These are phyloP conservation scores for Caenorhabditis sp. DNA, from an alignment of 2,888 invertebrate genomes.

Conservation along the genomic window DNA sequence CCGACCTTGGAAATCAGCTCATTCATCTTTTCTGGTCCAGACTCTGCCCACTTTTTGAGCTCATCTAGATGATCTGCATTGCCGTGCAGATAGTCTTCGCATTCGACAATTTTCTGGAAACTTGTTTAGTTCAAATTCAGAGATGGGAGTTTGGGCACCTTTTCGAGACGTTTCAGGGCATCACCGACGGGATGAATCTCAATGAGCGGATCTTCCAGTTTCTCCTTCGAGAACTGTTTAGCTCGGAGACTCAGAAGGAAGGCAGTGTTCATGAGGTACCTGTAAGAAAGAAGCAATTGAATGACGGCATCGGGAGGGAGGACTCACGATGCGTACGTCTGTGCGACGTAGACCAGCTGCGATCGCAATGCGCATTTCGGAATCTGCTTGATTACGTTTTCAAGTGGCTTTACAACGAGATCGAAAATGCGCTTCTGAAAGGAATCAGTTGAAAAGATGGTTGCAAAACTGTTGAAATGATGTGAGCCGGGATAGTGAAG, in stretches of 20 bases:
- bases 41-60: slow-evolving; percentile 39
- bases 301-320: neutral
- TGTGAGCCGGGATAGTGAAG: neutral
- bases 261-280: slow-evolving; percentile 89
- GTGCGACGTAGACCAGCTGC: slow-evolving; percentile 59
- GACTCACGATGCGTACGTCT: slow-evolving; percentile 65
- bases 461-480: slow-evolving; percentile 2
- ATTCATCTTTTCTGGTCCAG: slow-evolving; percentile 26
- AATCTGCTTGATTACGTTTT: slow-evolving; percentile 51
- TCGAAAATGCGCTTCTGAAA: slow-evolving; percentile 55
- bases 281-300: too few species aligned
- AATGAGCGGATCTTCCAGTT: slow-evolving; percentile 81
- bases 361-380: slow-evolving; percentile 60
- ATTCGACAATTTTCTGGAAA: slow-evolving; percentile 60
- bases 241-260: slow-evolving; percentile 90
- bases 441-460: neutral
- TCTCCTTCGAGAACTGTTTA: slow-evolving; percentile 82
- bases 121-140: neutral
- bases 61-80: slow-evolving; percentile 59
- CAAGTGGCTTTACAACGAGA: slow-evolving; percentile 64
- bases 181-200: slow-evolving; percentile 92
- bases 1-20: slow-evolving; percentile 46
- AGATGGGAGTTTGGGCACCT: slow-evolving; percentile 71
- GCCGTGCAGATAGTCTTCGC: slow-evolving; percentile 55
- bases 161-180: slow-evolving; percentile 86